phyloP scores from a whole-genome alignment of 2,888 invertebrate genomes.

The Lacanobia oleracea region DNA sequence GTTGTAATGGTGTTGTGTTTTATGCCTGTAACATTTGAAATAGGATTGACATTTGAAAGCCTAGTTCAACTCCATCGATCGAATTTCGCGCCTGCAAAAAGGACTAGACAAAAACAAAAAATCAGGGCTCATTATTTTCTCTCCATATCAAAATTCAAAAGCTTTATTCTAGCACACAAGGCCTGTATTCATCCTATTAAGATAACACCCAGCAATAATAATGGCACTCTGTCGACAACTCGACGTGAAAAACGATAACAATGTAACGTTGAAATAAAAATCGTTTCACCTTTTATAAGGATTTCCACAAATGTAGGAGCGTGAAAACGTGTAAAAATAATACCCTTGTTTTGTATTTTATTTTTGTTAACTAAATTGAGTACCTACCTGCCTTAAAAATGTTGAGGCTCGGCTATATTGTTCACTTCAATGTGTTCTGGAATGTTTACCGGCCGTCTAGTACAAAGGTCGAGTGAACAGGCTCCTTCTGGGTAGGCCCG shows the following conservation, averaged over 20 bases:
- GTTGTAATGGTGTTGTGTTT: no score
- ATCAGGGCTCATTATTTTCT: not conserved
- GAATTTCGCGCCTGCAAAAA: not conserved
- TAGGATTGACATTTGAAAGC: not conserved
- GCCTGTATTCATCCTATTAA: constrained; percentile 15
- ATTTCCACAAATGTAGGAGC: constrained; percentile 30
- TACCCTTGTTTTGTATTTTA: constrained; percentile 42
- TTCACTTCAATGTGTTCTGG: not conserved
- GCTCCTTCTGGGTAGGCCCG: no score
- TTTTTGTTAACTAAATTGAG: constrained; percentile 39
- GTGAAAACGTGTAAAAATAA: constrained; percentile 42
- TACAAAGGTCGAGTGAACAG: no score
- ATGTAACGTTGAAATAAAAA: constrained; percentile 42
- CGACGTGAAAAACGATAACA: constrained; percentile 55
- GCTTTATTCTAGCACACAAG: constrained; percentile 21
- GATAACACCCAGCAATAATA: constrained; percentile 42
- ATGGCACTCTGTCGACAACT: constrained; percentile 26
- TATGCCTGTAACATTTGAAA: no score
- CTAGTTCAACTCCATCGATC: not conserved
- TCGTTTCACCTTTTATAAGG: constrained; percentile 44
- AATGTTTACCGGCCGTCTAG: not conserved
- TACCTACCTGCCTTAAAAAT: constrained; percentile 17
- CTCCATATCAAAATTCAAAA: not conserved
- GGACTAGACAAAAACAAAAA: not conserved
- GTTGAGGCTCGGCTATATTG: constrained; percentile 22